phyloP scores from a whole-genome alignment of 2,888 invertebrate genomes.

The Cybosia mesomella region DNA sequence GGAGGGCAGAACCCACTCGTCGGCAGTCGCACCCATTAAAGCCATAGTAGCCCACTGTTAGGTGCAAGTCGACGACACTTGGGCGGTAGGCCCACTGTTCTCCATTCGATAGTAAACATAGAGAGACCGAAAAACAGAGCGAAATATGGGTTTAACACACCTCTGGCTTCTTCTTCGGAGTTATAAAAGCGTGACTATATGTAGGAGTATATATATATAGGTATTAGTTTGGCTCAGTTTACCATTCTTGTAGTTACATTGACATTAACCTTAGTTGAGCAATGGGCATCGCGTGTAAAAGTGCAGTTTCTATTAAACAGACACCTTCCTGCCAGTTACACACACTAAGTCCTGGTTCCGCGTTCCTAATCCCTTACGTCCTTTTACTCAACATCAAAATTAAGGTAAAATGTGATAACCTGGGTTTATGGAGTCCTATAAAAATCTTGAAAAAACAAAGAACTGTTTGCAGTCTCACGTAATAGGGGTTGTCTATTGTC shows the following conservation, averaged over 20 bases:
- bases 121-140: no score
- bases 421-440: neutral
- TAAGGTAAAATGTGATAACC: neutral
- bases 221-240: neutral
- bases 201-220: no score
- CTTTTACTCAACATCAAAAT: neutral
- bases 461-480: no score
- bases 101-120: no score
- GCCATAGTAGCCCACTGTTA: no score
- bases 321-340: conserved; percentile 19
- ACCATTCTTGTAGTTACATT: conserved; percentile 18
- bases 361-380: conserved; percentile 1
- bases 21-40: no score
- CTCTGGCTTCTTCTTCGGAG: neutral
- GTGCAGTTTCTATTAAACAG: conserved; percentile 3
- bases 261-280: conserved; percentile 41
- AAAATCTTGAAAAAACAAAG: no score
- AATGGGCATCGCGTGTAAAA: conserved; percentile 36
- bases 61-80: no score
- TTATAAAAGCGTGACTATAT: neutral
- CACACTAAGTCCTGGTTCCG: conserved; percentile 9
- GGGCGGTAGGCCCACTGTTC: no score
- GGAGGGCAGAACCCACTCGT: no score
- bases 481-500: no score
- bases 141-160: neutral